A percentile compares a stretch with the other conserved stretches of the same genome.
These are phyloP conservation scores for Ephestia elutella DNA, from an alignment of 1,140 invertebrate genomes.

Conservation along the genomic window DNA sequence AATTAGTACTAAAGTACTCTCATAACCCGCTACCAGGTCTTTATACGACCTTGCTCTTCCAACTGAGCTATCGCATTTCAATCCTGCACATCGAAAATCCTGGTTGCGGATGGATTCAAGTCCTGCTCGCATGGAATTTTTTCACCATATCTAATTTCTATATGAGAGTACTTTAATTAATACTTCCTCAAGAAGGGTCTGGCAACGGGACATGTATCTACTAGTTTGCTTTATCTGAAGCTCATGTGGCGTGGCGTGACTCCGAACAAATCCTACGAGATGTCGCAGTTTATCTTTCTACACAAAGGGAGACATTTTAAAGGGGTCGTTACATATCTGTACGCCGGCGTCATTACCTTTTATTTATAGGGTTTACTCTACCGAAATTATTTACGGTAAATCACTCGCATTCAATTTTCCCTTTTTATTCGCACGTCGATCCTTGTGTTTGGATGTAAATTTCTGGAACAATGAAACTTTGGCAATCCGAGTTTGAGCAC, in stretches of 20 bases:
- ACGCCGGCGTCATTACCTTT: constrained; percentile 9
- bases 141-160: too few species aligned
- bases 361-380: constrained; percentile 11
- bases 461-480: neutral
- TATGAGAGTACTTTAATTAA: too few species aligned
- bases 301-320: constrained; percentile 10
- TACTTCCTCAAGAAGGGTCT: too few species aligned
- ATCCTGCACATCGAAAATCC: too few species aligned
- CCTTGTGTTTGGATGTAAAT: constrained; percentile 1
- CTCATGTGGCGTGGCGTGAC: neutral
- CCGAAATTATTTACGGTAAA: constrained; percentile 9
- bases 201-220: too few species aligned
- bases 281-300: constrained; percentile 7
- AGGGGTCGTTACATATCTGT: constrained; percentile 11
- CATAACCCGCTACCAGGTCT: too few species aligned
- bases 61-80: too few species aligned
- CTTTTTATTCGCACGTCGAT: constrained; percentile 4
- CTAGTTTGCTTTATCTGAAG: too few species aligned
- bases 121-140: too few species aligned
- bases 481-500: neutral
- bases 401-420: constrained; percentile 3
- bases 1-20: too few species aligned
- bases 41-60: too few species aligned
- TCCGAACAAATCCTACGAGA: constrained; percentile 8
- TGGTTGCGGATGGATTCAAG: too few species aligned